Percentiles rank a stretch among this genome's conserved stretches.
Evolutionary conservation across 1,140 invertebrate genomes (phyloP).

Genomic region (Achroia grisella): DNA sequence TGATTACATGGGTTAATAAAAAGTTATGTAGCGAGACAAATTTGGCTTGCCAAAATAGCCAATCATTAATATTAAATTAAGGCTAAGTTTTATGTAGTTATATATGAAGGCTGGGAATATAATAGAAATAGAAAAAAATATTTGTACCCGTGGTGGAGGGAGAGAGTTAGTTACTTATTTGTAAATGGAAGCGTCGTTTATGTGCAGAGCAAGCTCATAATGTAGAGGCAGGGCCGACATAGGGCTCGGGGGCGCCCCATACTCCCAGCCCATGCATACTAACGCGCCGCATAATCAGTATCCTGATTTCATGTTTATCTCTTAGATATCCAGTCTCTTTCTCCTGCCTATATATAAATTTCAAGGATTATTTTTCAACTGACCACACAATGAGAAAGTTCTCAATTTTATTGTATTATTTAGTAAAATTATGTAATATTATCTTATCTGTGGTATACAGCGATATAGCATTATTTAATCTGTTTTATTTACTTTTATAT

Average conservation of each 20-base stretch:
- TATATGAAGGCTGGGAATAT: too few species aligned
- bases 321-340: conserved; percentile 15
- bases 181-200: conserved; percentile 52
- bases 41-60: neutral
- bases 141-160: too few species aligned
- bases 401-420: neutral
- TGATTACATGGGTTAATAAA: neutral
- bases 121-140: too few species aligned
- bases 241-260: conserved; percentile 26
- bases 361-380: neutral
- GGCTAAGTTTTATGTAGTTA: too few species aligned
- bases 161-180: conserved; percentile 8
- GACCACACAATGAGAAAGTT: neutral
- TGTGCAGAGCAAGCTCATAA: conserved; percentile 35
- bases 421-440: neutral
- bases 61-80: conserved; percentile 2
- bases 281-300: conserved; percentile 60
- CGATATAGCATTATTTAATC: neutral
- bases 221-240: conserved; percentile 27
- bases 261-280: conserved; percentile 70
- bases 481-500: neutral
- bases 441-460: neutral
- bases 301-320: conserved; percentile 51
- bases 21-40: conserved; percentile 3
- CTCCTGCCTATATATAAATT: neutral